Conservation (phyloP, 2,797 vertebrate species). For the Cuniculus paca region DNA sequence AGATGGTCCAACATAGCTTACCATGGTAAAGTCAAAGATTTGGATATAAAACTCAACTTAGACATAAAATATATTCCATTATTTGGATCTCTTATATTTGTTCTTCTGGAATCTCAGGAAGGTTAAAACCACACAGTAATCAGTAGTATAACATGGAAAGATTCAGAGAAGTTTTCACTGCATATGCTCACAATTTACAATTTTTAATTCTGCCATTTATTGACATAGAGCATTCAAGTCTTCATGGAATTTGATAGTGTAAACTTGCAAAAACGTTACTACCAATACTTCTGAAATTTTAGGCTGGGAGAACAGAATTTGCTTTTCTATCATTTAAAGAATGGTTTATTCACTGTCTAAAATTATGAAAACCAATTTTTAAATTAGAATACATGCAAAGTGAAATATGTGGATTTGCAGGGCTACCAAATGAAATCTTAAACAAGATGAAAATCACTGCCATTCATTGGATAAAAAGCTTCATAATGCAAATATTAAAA, state of each 20-base stretch:
- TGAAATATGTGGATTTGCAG: constrained; percentile 43
- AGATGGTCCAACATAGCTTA: background rate
- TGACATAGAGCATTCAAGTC: background rate
- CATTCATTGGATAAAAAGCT: constrained; percentile 32
- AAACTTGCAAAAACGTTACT: constrained; percentile 9
- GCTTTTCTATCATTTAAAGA: constrained; percentile 1
- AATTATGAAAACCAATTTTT: background rate
- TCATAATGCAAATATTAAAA: constrained; percentile 52
- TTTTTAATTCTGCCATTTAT: background rate
- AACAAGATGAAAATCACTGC: constrained; percentile 55
- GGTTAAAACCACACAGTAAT: background rate
- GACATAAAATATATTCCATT: constrained; percentile 11
- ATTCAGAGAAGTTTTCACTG: background rate
- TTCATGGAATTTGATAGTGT: constrained; percentile 1
- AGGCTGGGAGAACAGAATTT: background rate
- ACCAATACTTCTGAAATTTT: constrained; percentile 22
- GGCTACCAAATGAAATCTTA: constrained; percentile 38
- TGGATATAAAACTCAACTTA: background rate
- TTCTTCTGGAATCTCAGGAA: constrained; percentile 17
- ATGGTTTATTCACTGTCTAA: constrained; percentile 58
- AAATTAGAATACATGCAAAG: background rate
- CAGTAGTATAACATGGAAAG: background rate
- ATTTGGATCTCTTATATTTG: background rate
- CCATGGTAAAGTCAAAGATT: background rate
- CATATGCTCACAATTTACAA: background rate